Evolutionary conservation across 1,140 invertebrate genomes (phyloP), one percentile per base, ranked within the genome.

Genomic region (Zaprionus ghesquierei): DNA sequence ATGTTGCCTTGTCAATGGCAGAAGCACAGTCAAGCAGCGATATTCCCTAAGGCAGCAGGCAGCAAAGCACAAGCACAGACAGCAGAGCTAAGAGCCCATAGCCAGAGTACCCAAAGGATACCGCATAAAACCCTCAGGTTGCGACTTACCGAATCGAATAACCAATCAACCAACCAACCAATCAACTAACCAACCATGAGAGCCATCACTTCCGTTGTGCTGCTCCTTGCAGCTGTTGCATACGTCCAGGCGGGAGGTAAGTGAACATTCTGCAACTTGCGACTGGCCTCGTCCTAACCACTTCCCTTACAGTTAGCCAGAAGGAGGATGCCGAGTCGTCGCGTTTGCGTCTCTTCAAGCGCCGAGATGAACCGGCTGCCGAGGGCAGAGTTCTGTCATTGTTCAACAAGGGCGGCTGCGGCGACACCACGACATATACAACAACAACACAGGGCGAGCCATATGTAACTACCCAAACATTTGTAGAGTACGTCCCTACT

Each of bases 21-120:
- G 59, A 53, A 50, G 62, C 84, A 87, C 84, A 87, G 84, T 87
- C 73, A 64, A 84, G 10, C 66, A 49, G 79, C 69, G 76, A 62
- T 62, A 77, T 77, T 89, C 64, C 76, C 77, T 27, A 41, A 70
- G 72, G 79, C 35, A 41, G 41, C 78, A 81, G 72, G 58, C 72
- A 75, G 41, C 72, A 31, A 12, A 22, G 41, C 41, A 46, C 44
- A 38, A 79, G 50, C 56, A 46, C 44, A 38, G 76, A 44, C 56
- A 60, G 49, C 60, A 38, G 9, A 44, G 23, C 18, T 18, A 50
- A 29, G 25, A 49, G 60, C 25, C 60, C 65, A 49, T 5, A 58
- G 10, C 10, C 10, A 29, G 1, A 22, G 8, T 0, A 3, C 15
- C 3, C 2, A 20, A 29, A 51, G 60, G 15, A 55, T 31, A 66